Base-by-base conservation (phyloP, 2,797 vertebrate species). In the Gadopsis marmoratus region DNA sequence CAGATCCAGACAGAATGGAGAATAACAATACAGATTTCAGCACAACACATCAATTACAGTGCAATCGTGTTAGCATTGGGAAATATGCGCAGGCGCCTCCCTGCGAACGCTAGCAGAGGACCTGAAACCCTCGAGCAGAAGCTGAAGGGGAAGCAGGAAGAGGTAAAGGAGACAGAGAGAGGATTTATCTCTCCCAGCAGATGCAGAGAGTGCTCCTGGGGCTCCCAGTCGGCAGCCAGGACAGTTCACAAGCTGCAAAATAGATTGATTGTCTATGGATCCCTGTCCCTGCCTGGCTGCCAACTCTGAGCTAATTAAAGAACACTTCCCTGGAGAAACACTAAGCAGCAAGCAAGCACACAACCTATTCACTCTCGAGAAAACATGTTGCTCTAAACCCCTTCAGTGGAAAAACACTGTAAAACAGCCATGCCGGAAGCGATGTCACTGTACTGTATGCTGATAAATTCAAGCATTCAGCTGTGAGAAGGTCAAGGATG, bases 271-370 rank as follows among this genome's bases (percentile, higher is more conserved):
- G 91, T 92, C 83, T 74, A 91, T 81, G 84, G 89, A 91, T 87
- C 82, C 77, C 53, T 53, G 81, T 88, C 78, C 66, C 83, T 55
- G 74, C 12, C 7, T 51, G 76, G 68, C 86, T 90, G 92, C 91
- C 90, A 92, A 89, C 80, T 86, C 71, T 26, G 74, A 90, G 90
- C 91, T 92, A 93, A 94, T 94, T 94, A 94, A 93, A 93, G 86
- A 89, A 86, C 86, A 86, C 76, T 87, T 86, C 88, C 79, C 64
- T 3, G 12, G 78, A 85, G 88, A 74, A 86, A 88, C 72, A 76
- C 53, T n/a, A 79, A 79, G 86, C 70, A 45, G 67, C 78, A 84
- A 71, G 76, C 75, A 31, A 78, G 60, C 81, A 60, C 81, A 60
- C 79, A 72, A 77, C 89, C 79, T 77, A 69, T 72, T 88, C 71